phyloP scores from a whole-genome alignment of 2,113 vertebrate genomes.

The Ivindomyrus marchei region DNA sequence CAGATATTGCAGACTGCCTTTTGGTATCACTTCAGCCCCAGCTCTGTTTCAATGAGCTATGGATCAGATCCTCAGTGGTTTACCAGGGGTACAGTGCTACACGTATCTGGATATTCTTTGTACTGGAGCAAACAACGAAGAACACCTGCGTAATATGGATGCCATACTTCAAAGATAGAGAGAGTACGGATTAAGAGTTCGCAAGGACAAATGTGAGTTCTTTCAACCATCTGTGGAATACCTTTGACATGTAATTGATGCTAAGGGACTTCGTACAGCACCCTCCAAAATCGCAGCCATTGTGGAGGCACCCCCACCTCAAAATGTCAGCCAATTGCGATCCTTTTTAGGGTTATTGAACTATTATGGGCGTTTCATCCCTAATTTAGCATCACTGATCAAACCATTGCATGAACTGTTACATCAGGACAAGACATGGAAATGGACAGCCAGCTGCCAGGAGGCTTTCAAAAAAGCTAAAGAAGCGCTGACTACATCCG shows the following conservation, averaged over 20 bases:
- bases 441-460: too few species aligned
- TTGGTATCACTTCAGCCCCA: not conserved
- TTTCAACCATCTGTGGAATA: not conserved
- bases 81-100: not conserved
- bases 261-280: not conserved
- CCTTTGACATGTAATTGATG: not conserved
- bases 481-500: too few species aligned
- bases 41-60: not conserved
- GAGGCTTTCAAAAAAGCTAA: too few species aligned
- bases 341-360: not conserved
- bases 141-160: not conserved
- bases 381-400: not conserved
- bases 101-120: not conserved
- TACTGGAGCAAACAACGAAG: not conserved
- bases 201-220: not conserved
- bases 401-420: too few species aligned
- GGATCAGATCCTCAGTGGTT: not conserved
- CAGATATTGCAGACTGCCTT: not conserved
- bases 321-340: not conserved
- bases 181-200: not conserved
- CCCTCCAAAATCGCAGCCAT: not conserved
- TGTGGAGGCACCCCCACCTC: not conserved
- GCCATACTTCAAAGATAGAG: not conserved
- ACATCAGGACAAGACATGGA: too few species aligned
- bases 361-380: not conserved